These are phyloP conservation scores for Salvelinus namaycush DNA, from an alignment of 2,113 vertebrate genomes.

Conservation along the genomic window DNA sequence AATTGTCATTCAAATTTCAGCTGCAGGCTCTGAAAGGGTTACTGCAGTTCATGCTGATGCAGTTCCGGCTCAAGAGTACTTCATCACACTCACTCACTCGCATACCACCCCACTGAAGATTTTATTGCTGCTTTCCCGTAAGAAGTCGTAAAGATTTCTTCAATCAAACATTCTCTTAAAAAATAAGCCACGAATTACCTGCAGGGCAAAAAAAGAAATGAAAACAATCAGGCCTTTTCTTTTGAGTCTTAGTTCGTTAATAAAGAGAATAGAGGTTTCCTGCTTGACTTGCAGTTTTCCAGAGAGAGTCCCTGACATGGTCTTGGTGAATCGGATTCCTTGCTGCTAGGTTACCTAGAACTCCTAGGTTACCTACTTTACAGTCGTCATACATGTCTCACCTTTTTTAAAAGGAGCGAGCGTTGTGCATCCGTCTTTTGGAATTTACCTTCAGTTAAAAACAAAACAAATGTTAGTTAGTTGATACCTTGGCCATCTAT, in stretches of 20 bases:
- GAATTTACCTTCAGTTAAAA: too few relatives aligned
- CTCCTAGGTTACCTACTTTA: not conserved
- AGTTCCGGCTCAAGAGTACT: not conserved
- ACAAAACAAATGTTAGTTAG: too few relatives aligned
- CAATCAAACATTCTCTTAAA: constrained; percentile 1
- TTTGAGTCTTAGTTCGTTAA: not conserved
- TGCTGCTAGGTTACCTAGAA: constrained; percentile 3
- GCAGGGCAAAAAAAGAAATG: not conserved
- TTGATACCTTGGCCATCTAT: not conserved
- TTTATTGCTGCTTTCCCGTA: not conserved
- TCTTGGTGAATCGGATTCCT: constrained; percentile 46
- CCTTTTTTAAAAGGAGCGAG: too few relatives aligned
- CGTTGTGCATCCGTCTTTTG: too few relatives aligned
- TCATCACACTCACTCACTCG: not conserved
- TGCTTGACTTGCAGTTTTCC: constrained; percentile 5
- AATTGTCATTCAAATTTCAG: not conserved
- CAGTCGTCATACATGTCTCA: not conserved
- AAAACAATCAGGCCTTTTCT: not conserved
- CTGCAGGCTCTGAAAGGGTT: constrained; percentile 9
- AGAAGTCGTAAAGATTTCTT: not conserved
- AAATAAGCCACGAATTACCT: not conserved
- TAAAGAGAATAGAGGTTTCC: constrained; percentile 10
- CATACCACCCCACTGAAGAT: not conserved
- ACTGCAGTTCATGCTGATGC: constrained; percentile 20
- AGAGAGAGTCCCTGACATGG: constrained; percentile 8